A percentile compares a stretch with the other conserved stretches of the same genome.
Evolutionary conservation across 2,888 invertebrate genomes (phyloP).

Genomic region (Drosophila nigritarsus): DNA sequence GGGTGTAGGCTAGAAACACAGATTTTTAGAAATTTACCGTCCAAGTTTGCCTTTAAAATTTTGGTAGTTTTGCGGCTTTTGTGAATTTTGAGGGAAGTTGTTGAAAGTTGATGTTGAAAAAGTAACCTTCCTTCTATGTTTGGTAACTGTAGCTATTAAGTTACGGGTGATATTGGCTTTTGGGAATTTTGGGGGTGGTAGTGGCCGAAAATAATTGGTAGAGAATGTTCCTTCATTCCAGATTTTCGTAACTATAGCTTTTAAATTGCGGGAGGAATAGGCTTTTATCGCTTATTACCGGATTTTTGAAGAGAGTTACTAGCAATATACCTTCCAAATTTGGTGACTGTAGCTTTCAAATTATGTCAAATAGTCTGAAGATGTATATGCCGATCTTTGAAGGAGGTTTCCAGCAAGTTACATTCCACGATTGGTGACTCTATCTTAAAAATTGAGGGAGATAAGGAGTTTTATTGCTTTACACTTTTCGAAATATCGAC

Average conservation of each 20-base stretch:
- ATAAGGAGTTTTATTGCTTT: background rate
- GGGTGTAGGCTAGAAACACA: background rate
- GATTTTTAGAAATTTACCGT: background rate
- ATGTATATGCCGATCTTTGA: background rate
- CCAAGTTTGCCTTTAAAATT: background rate
- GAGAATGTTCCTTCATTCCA: too few relatives aligned
- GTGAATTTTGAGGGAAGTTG: too few relatives aligned
- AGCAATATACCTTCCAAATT: background rate
- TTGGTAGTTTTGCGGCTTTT: too few relatives aligned
- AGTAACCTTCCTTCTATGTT: background rate
- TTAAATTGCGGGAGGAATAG: background rate
- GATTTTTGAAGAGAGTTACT: background rate
- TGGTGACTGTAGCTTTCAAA: background rate
- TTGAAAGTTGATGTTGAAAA: background rate
- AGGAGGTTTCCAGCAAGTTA: background rate
- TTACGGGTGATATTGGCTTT: background rate
- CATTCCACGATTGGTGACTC: background rate
- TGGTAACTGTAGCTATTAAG: background rate
- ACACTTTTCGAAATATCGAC: too few relatives aligned
- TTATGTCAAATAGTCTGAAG: too few relatives aligned
- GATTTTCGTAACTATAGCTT: background rate
- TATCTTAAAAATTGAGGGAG: background rate
- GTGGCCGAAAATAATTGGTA: too few relatives aligned
- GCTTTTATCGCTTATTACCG: background rate
- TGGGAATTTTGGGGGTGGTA: too few relatives aligned